Evolutionary conservation across 2,113 vertebrate species (phyloP).

Genomic region (Trematocara variabile): DNA sequence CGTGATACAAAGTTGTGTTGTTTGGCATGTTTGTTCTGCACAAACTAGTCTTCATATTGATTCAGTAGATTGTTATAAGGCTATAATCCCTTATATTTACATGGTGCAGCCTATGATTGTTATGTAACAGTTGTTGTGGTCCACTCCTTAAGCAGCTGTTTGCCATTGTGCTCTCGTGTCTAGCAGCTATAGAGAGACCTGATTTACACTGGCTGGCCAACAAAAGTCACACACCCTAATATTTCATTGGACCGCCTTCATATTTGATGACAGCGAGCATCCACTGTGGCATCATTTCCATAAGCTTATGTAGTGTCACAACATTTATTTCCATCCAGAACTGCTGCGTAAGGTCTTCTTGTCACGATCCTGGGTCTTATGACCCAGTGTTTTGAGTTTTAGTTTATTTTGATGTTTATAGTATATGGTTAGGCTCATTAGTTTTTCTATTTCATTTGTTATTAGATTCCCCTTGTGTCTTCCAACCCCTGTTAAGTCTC

Average conservation of each 20-base stretch:
- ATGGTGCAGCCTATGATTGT: background rate
- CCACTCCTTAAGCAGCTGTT: background rate
- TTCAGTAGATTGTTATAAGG: background rate
- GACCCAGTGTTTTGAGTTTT: too few species aligned
- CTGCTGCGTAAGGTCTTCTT: background rate
- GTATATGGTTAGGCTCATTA: too few species aligned
- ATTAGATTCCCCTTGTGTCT: too few species aligned
- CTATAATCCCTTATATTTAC: background rate
- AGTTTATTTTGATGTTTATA: too few species aligned
- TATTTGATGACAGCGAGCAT: background rate
- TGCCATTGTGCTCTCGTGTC: background rate
- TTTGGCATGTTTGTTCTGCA: background rate
- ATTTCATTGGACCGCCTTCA: background rate
- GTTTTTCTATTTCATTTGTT: too few species aligned
- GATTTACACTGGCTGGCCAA: background rate
- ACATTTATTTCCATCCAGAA: background rate
- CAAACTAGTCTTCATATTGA: background rate
- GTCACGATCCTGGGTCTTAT: too few species aligned
- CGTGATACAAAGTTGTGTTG: background rate
- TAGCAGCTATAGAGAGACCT: background rate
- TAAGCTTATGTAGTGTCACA: background rate
- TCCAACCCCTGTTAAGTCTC: too few species aligned
- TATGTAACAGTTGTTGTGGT: background rate
- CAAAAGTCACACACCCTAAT: background rate
- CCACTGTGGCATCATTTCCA: background rate